These are phyloP conservation scores for Amphimallon solstitiale DNA, from an alignment of 2,888 invertebrate genomes.

Conservation along the genomic window DNA sequence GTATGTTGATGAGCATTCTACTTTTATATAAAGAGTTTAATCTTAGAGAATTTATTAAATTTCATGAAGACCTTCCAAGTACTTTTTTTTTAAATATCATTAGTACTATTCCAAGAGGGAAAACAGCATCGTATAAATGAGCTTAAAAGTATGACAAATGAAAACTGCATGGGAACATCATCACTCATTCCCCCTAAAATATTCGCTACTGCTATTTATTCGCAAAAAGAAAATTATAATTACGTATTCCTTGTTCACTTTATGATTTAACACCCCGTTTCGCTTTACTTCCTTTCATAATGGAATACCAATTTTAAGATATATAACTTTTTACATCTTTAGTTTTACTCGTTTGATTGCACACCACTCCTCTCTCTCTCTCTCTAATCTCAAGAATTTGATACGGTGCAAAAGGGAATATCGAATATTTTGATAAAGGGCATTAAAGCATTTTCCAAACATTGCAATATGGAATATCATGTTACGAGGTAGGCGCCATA, in stretches of 20 bases:
- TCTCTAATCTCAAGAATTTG: too few relatives aligned
- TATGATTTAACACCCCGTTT: background rate
- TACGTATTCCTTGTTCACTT: slow-evolving; percentile 5
- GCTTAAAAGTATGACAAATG: slow-evolving; percentile 47
- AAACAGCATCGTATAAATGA: slow-evolving; percentile 36
- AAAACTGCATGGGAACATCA: slow-evolving; percentile 41
- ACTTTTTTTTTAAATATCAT: background rate
- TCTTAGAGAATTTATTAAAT: background rate
- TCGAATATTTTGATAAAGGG: too few relatives aligned
- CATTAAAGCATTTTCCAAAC: too few relatives aligned
- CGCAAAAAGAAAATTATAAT: slow-evolving; percentile 24
- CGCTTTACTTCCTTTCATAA: background rate
- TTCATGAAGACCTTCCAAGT: background rate
- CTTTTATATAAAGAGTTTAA: too few relatives aligned
- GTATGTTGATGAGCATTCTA: too few relatives aligned
- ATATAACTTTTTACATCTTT: too few relatives aligned
- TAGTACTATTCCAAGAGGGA: background rate
- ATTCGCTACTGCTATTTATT: background rate
- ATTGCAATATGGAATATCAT: too few relatives aligned
- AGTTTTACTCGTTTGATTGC: too few relatives aligned
- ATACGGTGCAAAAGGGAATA: too few relatives aligned
- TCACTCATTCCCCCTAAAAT: slow-evolving; percentile 37
- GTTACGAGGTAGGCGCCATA: too few relatives aligned
- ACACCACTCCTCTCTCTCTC: too few relatives aligned
- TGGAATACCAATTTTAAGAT: too few relatives aligned